A percentile compares a stretch with the other conserved stretches of the same genome.
Conservation (phyloP, 1,140 invertebrate genomes). For the Macrosteles quadrilineatus region DNA sequence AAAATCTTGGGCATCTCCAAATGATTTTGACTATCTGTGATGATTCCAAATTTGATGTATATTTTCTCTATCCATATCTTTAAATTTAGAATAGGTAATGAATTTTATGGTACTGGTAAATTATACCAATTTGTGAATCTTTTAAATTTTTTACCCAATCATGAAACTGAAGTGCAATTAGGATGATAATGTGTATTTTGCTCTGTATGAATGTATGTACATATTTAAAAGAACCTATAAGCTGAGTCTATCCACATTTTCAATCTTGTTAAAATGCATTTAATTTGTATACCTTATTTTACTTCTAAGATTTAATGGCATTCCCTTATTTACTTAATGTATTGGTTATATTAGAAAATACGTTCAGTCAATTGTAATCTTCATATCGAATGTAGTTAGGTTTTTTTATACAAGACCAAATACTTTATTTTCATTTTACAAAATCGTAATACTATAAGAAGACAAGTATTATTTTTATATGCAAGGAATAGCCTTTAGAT, state of each 20-base stretch:
- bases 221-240: background rate
- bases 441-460: too few relatives aligned
- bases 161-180: conserved; percentile 31
- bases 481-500: too few relatives aligned
- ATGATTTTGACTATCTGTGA: conserved; percentile 43
- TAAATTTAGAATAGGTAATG: conserved; percentile 32
- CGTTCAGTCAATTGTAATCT: too few relatives aligned
- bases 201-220: conserved; percentile 6
- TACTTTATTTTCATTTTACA: too few relatives aligned
- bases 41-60: conserved; percentile 44
- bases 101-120: conserved; percentile 29
- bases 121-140: conserved; percentile 27
- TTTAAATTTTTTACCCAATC: conserved; percentile 29
- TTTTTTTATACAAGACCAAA: too few relatives aligned
- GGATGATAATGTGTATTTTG: conserved; percentile 15
- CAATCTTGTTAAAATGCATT: background rate
- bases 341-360: too few relatives aligned
- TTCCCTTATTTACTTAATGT: too few relatives aligned
- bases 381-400: too few relatives aligned
- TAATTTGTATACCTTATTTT: too few relatives aligned
- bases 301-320: too few relatives aligned
- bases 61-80: conserved; percentile 42
- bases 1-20: conserved; percentile 40
- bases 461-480: too few relatives aligned
- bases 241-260: conserved; percentile 7